phyloP scores from a whole-genome alignment of 2,888 invertebrate species.

The Tortricodes alternella region DNA sequence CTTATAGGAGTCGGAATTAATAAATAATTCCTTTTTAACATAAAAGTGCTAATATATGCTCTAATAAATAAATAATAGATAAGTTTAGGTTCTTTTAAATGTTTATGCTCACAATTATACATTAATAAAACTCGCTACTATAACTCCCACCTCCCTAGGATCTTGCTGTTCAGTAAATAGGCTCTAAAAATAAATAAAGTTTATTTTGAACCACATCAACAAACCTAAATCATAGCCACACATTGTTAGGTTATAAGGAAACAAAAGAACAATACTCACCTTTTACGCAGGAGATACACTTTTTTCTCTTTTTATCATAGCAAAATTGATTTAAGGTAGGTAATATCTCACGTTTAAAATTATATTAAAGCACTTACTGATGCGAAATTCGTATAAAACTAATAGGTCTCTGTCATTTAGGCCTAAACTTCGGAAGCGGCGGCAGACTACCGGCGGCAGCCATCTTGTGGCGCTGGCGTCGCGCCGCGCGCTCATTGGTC shows the following conservation, averaged over 20 bases:
- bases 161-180: neutral
- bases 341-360: too few species aligned
- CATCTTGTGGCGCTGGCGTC: slow-evolving; percentile 81
- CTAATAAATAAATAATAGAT: too few species aligned
- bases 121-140: too few species aligned
- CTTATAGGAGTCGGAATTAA: too few species aligned
- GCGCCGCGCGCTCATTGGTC: slow-evolving; percentile 74
- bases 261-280: slow-evolving; percentile 20
- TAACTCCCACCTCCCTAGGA: too few species aligned
- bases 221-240: slow-evolving; percentile 7
- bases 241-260: slow-evolving; percentile 4
- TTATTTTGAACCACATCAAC: slow-evolving; percentile 15
- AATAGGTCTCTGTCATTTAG: slow-evolving; percentile 64
- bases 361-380: slow-evolving; percentile 13
- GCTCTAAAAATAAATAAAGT: neutral
- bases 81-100: too few species aligned
- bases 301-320: neutral
- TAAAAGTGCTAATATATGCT: too few species aligned
- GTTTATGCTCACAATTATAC: too few species aligned
- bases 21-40: too few species aligned
- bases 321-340: neutral
- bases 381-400: slow-evolving; percentile 32
- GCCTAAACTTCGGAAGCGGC: slow-evolving; percentile 79
- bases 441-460: slow-evolving; percentile 73
- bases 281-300: slow-evolving; percentile 20